These are phyloP conservation scores for Microctonus aethiopoides DNA, from an alignment of 2,888 invertebrate genomes.

Conservation along the genomic window DNA sequence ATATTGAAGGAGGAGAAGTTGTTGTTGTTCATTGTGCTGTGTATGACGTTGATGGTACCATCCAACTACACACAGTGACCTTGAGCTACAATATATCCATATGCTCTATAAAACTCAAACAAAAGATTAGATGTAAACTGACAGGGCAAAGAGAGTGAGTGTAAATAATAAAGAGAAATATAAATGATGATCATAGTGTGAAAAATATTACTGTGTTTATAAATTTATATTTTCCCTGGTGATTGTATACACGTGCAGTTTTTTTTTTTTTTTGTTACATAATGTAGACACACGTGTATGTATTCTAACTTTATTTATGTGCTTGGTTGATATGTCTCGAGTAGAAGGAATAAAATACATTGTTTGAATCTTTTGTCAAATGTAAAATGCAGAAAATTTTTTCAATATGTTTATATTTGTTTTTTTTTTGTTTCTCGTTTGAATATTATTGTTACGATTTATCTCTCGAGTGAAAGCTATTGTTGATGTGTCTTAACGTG, in stretches of 20 bases:
- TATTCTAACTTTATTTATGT: too few relatives aligned
- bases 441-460: not conserved
- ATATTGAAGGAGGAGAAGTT: too few relatives aligned
- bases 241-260: too few relatives aligned
- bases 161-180: not conserved
- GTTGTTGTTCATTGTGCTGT: constrained; percentile 2
- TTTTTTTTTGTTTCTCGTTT: not conserved
- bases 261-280: too few relatives aligned
- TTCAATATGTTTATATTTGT: too few relatives aligned
- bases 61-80: constrained; percentile 15
- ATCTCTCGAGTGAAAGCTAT: not conserved
- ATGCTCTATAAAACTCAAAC: not conserved
- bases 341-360: not conserved
- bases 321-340: too few relatives aligned
- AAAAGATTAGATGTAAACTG: not conserved
- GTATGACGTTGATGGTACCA: constrained; percentile 10
- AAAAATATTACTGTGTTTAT: too few relatives aligned
- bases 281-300: too few relatives aligned
- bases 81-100: constrained; percentile 14
- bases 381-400: too few relatives aligned
- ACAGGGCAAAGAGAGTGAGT: not conserved
- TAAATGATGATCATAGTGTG: too few relatives aligned
- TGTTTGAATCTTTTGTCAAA: not conserved
- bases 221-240: too few relatives aligned
- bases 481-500: too few relatives aligned